Evolutionary conservation across 2,888 invertebrate species (phyloP).

Genomic region (Caprella mutica): DNA sequence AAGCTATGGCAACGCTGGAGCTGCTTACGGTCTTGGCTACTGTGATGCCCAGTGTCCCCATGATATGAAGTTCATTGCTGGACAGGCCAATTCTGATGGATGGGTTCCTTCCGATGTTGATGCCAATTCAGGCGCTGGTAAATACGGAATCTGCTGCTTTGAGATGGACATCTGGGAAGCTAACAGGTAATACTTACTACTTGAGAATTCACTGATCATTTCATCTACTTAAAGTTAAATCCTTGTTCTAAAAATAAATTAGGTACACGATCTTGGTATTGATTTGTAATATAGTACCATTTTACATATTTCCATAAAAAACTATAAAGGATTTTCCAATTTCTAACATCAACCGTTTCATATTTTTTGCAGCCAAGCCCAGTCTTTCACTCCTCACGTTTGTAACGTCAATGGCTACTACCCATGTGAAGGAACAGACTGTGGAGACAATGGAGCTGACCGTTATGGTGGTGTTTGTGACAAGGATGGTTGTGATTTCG

Average conservation of each 20-base stretch:
- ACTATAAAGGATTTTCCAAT: neutral
- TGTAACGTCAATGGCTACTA: constrained; percentile 16
- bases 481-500: constrained; percentile 34
- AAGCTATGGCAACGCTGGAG: constrained; percentile 27
- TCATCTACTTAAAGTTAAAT: no score
- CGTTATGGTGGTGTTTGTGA: constrained; percentile 34
- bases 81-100: constrained; percentile 25
- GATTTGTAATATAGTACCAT: no score
- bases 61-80: constrained; percentile 34
- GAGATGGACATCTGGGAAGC: constrained; percentile 35
- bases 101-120: constrained; percentile 28
- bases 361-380: constrained; percentile 10
- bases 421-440: constrained; percentile 24
- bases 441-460: constrained; percentile 29
- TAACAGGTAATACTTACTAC: constrained; percentile 23
- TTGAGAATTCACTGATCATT: no score
- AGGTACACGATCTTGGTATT: no score
- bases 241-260: no score
- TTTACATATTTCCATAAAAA: no score
- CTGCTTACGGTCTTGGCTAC: constrained; percentile 32
- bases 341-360: neutral
- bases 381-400: constrained; percentile 32
- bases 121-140: constrained; percentile 28
- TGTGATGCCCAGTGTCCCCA: constrained; percentile 35
- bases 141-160: constrained; percentile 31